These are phyloP conservation scores for Mycteria americana DNA, from an alignment of 2,797 vertebrate species.

Conservation along the genomic window DNA sequence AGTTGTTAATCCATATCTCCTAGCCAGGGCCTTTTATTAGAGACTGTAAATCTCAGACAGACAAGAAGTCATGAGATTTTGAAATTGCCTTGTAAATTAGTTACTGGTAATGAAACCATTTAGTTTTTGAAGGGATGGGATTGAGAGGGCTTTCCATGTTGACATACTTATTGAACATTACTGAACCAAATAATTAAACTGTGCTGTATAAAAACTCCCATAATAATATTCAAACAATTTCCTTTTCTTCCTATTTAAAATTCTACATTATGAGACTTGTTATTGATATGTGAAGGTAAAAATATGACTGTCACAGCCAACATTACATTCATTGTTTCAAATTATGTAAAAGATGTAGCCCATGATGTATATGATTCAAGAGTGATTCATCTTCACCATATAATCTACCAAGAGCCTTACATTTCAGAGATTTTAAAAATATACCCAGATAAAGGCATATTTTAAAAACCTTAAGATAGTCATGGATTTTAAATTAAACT, in stretches of 20 bases:
- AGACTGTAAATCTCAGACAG: constrained; percentile 73
- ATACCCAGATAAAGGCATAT: neutral
- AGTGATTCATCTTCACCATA: constrained; percentile 20
- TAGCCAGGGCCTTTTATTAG: constrained; percentile 73
- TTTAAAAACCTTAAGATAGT: neutral
- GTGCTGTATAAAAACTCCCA: constrained; percentile 67
- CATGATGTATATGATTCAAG: neutral
- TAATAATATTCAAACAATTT: constrained; percentile 70
- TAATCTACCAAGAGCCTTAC: neutral
- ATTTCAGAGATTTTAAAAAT: neutral
- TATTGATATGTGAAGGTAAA: constrained; percentile 60
- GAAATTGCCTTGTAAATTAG: constrained; percentile 79
- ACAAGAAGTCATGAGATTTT: constrained; percentile 73
- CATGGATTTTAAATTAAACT: neutral
- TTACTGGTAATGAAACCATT: constrained; percentile 76
- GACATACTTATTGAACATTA: constrained; percentile 77
- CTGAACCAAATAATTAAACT: constrained; percentile 81
- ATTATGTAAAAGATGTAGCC: constrained; percentile 41
- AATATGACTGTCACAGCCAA: constrained; percentile 44
- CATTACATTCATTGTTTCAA: constrained; percentile 49
- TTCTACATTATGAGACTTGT: constrained; percentile 65
- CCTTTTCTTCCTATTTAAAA: constrained; percentile 43
- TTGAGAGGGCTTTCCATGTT: constrained; percentile 68
- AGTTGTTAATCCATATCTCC: constrained; percentile 71
- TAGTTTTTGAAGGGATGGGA: constrained; percentile 68